Evolutionary conservation across 2,797 vertebrate species (phyloP).

Genomic region (Xiphophorus birchmanni): DNA sequence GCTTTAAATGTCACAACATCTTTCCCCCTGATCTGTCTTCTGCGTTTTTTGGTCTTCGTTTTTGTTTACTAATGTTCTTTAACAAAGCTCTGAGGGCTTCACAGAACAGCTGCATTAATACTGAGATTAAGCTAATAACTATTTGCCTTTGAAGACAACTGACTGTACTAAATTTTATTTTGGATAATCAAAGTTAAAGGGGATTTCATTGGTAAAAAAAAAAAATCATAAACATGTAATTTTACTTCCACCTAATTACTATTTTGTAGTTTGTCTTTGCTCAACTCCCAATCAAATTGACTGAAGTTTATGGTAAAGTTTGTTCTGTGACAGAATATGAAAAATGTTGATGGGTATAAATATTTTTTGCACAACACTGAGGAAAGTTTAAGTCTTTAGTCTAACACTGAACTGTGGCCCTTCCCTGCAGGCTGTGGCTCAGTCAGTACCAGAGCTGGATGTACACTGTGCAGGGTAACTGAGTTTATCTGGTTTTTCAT

Average conservation of each 20-base stretch:
- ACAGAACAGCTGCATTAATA: not conserved
- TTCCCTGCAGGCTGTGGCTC: slow-evolving; percentile 16
- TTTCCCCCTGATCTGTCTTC: not conserved
- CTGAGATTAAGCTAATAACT: not conserved
- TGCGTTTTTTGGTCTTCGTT: not conserved
- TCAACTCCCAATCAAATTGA: not conserved
- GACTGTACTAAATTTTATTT: not conserved
- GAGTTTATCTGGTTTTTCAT: slow-evolving; percentile 49
- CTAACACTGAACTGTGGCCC: slow-evolving; percentile 28
- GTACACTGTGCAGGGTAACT: not conserved
- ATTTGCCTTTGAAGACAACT: not conserved
- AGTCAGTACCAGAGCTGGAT: not conserved
- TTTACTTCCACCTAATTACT: not conserved
- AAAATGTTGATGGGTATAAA: not conserved
- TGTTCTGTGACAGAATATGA: not conserved
- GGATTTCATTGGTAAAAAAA: not conserved
- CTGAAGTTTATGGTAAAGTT: not conserved
- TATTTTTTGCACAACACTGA: not conserved
- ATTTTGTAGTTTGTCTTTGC: not conserved
- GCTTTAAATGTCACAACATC: not conserved
- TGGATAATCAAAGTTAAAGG: not conserved
- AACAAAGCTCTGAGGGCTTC: not conserved
- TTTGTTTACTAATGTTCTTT: not conserved
- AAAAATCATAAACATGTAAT: not conserved
- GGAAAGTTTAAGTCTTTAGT: slow-evolving; percentile 62